phyloP scores from a whole-genome alignment of 1,140 invertebrate species.

The Trypoxylus dichotomus region DNA sequence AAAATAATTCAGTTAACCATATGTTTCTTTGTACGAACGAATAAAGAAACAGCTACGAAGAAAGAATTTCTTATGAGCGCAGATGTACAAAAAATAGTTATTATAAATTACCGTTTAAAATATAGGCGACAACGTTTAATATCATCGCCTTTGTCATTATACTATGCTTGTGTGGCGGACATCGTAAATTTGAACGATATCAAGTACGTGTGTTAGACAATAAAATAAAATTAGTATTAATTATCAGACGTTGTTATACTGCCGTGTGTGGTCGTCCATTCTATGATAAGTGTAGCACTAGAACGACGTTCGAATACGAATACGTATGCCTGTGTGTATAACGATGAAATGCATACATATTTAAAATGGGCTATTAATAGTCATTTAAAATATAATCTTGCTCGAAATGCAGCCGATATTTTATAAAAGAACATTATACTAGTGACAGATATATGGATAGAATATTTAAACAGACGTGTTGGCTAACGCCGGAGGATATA shows the following conservation, averaged over 20 bases:
- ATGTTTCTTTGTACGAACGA: not conserved
- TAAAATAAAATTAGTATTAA: not conserved
- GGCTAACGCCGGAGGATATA: not conserved
- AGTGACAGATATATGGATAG: not conserved
- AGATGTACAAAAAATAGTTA: not conserved
- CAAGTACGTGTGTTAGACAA: not conserved
- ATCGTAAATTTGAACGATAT: not conserved
- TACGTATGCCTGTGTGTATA: not conserved
- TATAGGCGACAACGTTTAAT: constrained; percentile 5
- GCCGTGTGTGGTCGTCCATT: not conserved
- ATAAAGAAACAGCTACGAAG: not conserved
- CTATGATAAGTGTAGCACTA: not conserved
- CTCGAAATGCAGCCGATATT: too few relatives aligned
- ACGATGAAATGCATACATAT: not conserved
- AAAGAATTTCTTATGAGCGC: constrained; percentile 1
- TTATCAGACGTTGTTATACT: not conserved
- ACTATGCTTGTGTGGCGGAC: not conserved
- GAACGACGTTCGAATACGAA: not conserved
- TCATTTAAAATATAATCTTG: not conserved
- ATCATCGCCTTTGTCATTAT: constrained; percentile 6
- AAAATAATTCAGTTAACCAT: constrained; percentile 17
- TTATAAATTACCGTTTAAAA: constrained; percentile 10
- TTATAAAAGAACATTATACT: too few relatives aligned
- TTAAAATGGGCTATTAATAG: not conserved
- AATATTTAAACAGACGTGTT: not conserved